These are phyloP conservation scores for Cephonodes hylas DNA, from an alignment of 2,888 invertebrate genomes.

Conservation along the genomic window DNA sequence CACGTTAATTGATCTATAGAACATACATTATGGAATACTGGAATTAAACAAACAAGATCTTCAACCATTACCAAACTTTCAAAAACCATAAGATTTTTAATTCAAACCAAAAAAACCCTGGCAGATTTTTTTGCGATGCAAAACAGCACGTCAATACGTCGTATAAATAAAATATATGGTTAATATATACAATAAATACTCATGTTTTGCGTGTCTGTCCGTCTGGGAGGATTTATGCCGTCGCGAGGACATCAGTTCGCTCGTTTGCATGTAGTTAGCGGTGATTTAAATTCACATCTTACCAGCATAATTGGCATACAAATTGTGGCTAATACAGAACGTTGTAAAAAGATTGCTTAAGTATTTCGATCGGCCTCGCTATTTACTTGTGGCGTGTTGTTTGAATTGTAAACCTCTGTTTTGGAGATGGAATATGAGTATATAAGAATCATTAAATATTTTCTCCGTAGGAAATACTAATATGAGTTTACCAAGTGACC, in stretches of 20 bases:
- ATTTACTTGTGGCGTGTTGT: background rate
- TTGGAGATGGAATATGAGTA: too few species aligned
- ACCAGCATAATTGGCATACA: slow-evolving; percentile 2
- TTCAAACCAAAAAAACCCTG: background rate
- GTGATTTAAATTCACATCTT: slow-evolving; percentile 11
- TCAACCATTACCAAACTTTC: background rate
- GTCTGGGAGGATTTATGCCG: slow-evolving; percentile 14
- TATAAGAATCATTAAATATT: too few species aligned
- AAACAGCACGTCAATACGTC: slow-evolving; percentile 1
- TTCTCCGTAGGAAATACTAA: too few species aligned
- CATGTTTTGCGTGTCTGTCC: slow-evolving; percentile 40
- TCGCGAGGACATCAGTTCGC: slow-evolving; percentile 11
- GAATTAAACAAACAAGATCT: too few species aligned
- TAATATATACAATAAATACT: slow-evolving; percentile 58
- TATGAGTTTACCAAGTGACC: too few species aligned
- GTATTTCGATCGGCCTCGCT: background rate
- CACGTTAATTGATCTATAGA: too few species aligned
- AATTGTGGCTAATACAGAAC: background rate
- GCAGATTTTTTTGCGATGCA: background rate
- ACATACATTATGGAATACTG: too few species aligned
- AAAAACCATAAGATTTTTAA: background rate
- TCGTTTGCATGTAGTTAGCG: slow-evolving; percentile 12
- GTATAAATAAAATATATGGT: slow-evolving; percentile 54
- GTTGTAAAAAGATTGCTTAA: background rate
- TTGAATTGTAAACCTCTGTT: background rate